phyloP scores from a whole-genome alignment of 2,797 vertebrate species.

The Tragopan temminckii region DNA sequence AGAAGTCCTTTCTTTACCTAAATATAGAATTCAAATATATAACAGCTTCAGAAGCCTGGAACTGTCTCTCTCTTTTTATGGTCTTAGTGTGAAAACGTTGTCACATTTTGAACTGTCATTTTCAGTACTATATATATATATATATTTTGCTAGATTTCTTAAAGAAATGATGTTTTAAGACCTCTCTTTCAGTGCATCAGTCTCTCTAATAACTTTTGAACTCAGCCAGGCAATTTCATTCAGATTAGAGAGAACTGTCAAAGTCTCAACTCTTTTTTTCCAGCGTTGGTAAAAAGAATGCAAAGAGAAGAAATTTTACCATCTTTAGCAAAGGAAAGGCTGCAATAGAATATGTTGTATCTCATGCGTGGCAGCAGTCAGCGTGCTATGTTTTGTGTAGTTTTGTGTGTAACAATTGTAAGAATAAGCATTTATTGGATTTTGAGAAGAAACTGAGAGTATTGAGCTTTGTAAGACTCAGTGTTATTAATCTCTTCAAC shows the following conservation, averaged over 20 bases:
- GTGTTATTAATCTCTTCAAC: neutral
- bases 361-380: neutral
- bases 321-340: neutral
- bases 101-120: neutral
- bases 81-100: neutral
- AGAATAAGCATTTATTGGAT: neutral
- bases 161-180: neutral
- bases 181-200: neutral
- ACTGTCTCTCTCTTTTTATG: neutral
- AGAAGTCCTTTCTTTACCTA: neutral
- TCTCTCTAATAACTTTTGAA: neutral
- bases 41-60: neutral
- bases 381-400: neutral
- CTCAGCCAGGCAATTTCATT: neutral
- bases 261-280: neutral
- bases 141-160: neutral
- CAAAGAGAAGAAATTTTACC: neutral
- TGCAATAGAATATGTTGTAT: neutral
- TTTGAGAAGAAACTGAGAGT: neutral
- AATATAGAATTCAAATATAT: neutral
- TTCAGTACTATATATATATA: neutral
- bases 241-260: neutral
- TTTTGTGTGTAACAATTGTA: neutral
- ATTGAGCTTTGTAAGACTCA: neutral
- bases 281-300: fast-evolving